Base-by-base conservation (phyloP, 2,888 invertebrate genomes). In the Pyrrhia umbra region DNA sequence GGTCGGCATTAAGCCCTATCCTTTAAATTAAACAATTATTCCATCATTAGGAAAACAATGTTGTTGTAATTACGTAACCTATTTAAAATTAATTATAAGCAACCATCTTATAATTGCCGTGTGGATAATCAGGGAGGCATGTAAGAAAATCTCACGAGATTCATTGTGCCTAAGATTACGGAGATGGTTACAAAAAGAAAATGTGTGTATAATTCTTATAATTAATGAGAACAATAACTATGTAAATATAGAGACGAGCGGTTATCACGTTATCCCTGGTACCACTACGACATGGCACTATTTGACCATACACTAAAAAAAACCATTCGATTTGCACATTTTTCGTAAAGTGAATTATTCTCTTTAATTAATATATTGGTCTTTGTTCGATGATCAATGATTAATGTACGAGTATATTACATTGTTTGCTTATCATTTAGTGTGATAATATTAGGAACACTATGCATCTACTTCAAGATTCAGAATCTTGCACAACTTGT, bases 131-230 rank as follows among this genome's bases (percentile, higher is more conserved):
- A 68, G 59, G 23, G 59, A 54, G 56, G 69, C 30, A 66, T 67
- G 61, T 46, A 56, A 52, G 55, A 68, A 51, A 61, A 42, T 79
- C 77, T 66, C 79, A 79, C 72, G 79, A 52, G 64, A 61, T 62
- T 61, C 74, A 75, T 79, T 79, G 79, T 79, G 50, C 50, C 50
- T 47, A 27, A 58, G 49, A 63, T 57, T 52, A 61, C 30, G n/a
- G 21, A 49, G 45, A 43, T 51, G 18, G 25, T 25, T 37, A 42
- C 34, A 70, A 69, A 73, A 75, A 70, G 27, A 45, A 69, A 64
- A 57, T 52, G 25, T 52, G 30, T 43, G 61, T 59, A 27, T 42
- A 40, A 34, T 68, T 51, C n/a, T 25, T 39, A 18, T 45, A 43
- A 18, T 23, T 47, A 39, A 51, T 13, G 16, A 61, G 49, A 57